Percentiles rank a stretch among this genome's conserved stretches.
These are phyloP conservation scores for Saccostrea echinata DNA, from an alignment of 1,140 invertebrate species.

Conservation along the genomic window DNA sequence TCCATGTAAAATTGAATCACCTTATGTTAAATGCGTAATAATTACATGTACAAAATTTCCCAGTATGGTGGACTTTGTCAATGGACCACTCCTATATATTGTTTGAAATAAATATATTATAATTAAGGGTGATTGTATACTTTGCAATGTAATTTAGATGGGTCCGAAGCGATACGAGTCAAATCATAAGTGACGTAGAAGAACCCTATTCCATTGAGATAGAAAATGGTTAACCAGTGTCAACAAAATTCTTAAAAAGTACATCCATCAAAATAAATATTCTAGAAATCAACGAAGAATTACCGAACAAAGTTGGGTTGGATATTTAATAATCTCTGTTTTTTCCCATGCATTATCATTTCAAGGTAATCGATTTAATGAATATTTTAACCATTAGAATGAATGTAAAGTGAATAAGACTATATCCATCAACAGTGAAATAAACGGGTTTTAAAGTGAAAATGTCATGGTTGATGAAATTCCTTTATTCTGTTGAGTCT, in stretches of 20 bases:
- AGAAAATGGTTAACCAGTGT: slow-evolving; percentile 2
- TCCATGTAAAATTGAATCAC: no score
- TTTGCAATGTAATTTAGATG: no score
- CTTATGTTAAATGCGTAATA: no score
- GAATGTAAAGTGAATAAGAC: slow-evolving; percentile 1
- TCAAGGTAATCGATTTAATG: slow-evolving; percentile 16
- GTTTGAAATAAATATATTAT: no score
- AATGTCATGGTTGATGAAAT: not conserved
- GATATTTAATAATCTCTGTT: not conserved
- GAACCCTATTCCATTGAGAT: not conserved
- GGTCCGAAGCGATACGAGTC: not conserved
- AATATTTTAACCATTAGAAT: slow-evolving; percentile 33
- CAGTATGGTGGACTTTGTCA: no score
- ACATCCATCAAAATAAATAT: slow-evolving; percentile 2
- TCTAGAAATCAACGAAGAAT: not conserved
- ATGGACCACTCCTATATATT: no score
- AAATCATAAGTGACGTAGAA: not conserved
- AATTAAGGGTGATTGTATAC: no score
- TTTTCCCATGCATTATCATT: slow-evolving; percentile 6
- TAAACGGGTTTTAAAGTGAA: slow-evolving; percentile 11
- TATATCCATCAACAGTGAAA: slow-evolving; percentile 16
- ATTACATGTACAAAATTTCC: no score
- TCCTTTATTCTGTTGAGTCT: not conserved
- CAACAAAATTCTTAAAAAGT: not conserved
- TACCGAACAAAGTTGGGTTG: not conserved